phyloP scores from a whole-genome alignment of 92 coral and sea anemone species.

The Metridium senile region DNA sequence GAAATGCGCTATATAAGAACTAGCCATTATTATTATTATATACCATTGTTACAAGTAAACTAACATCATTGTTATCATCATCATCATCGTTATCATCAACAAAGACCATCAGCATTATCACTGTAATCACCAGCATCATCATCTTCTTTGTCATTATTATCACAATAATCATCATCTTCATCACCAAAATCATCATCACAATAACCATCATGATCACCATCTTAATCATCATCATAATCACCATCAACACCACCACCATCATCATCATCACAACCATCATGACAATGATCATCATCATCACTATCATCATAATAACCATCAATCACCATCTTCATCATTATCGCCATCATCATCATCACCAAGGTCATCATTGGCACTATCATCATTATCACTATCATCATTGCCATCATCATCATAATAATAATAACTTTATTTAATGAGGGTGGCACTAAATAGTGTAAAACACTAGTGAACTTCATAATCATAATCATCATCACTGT shows the following conservation, averaged over 20 bases:
- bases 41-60: too few relatives aligned
- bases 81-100: not conserved
- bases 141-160: not conserved
- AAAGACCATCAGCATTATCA: not conserved
- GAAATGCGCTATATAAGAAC: too few relatives aligned
- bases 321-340: not conserved
- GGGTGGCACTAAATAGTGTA: not conserved
- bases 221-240: not conserved
- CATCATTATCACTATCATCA: conserved; percentile 21
- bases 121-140: not conserved
- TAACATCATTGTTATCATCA: conserved; percentile 2
- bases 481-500: conserved; percentile 9
- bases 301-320: not conserved
- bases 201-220: not conserved
- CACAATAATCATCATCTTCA: not conserved
- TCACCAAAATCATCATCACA: not conserved
- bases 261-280: not conserved
- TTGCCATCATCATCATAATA: not conserved
- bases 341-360: not conserved
- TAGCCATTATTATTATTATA: too few relatives aligned
- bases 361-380: not conserved
- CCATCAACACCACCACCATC: conserved; percentile 2
- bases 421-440: not conserved
- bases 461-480: not conserved
- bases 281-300: not conserved